Base-by-base conservation (phyloP, 2,888 invertebrate species). In the Arge pagana region DNA sequence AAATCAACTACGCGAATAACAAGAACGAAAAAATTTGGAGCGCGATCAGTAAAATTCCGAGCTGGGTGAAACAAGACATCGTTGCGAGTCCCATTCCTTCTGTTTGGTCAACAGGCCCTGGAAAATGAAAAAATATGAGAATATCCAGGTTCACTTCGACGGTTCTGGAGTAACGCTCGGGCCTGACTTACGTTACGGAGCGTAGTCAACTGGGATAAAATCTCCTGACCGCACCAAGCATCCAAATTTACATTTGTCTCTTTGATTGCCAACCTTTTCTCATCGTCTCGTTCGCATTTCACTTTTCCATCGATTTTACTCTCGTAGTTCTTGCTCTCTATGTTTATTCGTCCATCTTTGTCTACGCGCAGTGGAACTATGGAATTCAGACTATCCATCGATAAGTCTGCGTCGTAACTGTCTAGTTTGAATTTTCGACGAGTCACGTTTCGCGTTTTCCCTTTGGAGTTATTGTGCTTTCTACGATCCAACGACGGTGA, bases 281-380 rank as follows among this genome's bases (percentile, higher is more conserved):
- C 56, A 19, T 23, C 42, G n/a, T 24, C n/a, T 16, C 26, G 33
- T 41, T n/a, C 42, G 21, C 42, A 31, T 10, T 10, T 23, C 6
- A 35, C 19, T 21, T 50, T 18, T 50, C 70, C 68, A 66, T 78
- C 77, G 19, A 55, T 60, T 30, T 45, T 40, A 35, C 54, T 35
- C 77, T 77, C n/a, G 16, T 56, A 50, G 76, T 77, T 60, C 76
- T 79, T 66, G 74, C 79, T 59, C 78, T 68, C 72, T 48, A 74
- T 70, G 61, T 78, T 78, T 58, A 81, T 79, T 65, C 80, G 78
- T 4, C 79, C 80, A 37, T 82, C 71, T 33, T 82, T 81, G 57
- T 82, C 84, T 16, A 80, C 79, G 66, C 84, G 79, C 70, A 78
- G 72, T 18, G 77, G 83, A 56, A 81, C 67, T 21, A 83, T 57